phyloP scores from a whole-genome alignment of 2,113 vertebrate species.

The Gambusia holbrooki region DNA sequence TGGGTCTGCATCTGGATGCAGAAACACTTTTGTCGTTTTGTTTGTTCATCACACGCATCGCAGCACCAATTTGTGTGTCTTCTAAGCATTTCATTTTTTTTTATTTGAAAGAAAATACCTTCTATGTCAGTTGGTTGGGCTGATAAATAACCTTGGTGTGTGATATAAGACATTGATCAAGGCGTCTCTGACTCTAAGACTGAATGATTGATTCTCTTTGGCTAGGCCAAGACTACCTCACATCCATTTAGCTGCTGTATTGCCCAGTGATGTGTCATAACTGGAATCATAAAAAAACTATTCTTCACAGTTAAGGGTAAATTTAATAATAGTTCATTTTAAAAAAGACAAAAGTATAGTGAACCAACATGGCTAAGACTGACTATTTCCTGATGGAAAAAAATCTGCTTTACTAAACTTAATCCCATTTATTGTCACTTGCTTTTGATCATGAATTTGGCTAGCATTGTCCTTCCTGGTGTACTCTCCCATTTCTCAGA shows the following conservation, averaged over 20 bases:
- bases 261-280: constrained; percentile 4
- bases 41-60: not conserved
- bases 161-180: constrained; percentile 49
- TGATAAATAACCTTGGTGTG: constrained; percentile 32
- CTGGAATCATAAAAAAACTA: constrained; percentile 16
- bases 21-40: not conserved
- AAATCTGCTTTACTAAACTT: too few species aligned
- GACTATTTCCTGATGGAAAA: too few species aligned
- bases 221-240: constrained; percentile 19
- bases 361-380: too few species aligned
- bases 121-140: constrained; percentile 25
- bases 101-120: constrained; percentile 1
- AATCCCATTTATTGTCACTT: too few species aligned
- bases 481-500: too few species aligned
- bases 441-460: too few species aligned
- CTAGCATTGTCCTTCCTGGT: too few species aligned
- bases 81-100: not conserved
- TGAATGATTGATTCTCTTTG: constrained; percentile 55
- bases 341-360: too few species aligned
- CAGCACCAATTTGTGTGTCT: not conserved
- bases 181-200: constrained; percentile 51
- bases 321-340: not conserved
- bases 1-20: not conserved
- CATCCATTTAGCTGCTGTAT: constrained; percentile 24
- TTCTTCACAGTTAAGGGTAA: not conserved